Evolutionary conservation across 2,888 invertebrate genomes (phyloP).

Genomic region (Monopis laevigella): DNA sequence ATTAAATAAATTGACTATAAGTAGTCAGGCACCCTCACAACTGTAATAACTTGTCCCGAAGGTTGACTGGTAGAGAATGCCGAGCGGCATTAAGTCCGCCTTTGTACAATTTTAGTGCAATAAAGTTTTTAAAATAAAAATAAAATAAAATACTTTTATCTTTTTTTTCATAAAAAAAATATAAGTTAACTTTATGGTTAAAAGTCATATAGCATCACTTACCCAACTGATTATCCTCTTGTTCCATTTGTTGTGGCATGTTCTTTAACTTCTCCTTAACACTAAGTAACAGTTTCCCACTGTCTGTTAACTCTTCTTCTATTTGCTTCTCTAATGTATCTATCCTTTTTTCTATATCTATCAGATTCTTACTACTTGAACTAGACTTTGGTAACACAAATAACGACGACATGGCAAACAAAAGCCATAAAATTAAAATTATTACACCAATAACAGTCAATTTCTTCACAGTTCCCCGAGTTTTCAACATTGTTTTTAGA

Average conservation of each 20-base stretch:
- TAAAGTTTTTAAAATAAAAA: no score
- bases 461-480: conserved; percentile 22
- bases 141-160: neutral
- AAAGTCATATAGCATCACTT: neutral
- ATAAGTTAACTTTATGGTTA: neutral
- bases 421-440: conserved; percentile 35
- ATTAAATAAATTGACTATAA: no score
- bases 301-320: conserved; percentile 34
- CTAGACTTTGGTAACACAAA: conserved; percentile 29
- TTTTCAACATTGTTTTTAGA: conserved; percentile 5
- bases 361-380: conserved; percentile 20
- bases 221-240: neutral
- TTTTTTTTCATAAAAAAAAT: neutral
- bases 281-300: conserved; percentile 32
- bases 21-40: no score
- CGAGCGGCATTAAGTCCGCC: no score
- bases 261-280: conserved; percentile 32
- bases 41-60: no score
- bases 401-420: conserved; percentile 36
- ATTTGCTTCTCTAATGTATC: conserved; percentile 32
- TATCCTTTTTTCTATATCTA: conserved; percentile 34
- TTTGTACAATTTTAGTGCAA: no score
- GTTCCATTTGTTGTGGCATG: conserved; percentile 6
- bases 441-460: conserved; percentile 28
- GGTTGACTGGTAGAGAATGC: no score